phyloP scores from a whole-genome alignment of 2,888 invertebrate genomes.

The Orthosia cruda region DNA sequence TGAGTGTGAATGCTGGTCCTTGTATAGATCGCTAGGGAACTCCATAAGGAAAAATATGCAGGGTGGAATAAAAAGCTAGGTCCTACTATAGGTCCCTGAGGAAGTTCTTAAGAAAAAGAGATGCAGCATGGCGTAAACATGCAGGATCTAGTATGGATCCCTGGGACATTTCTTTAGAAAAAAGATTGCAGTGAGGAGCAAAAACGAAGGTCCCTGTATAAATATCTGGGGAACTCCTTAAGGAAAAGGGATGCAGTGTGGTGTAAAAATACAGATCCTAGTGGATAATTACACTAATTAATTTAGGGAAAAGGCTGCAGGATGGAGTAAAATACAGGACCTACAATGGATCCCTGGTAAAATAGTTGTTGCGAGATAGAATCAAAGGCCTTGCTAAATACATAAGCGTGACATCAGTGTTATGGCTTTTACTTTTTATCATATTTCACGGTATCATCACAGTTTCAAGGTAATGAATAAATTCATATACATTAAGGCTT shows the following conservation, averaged over 20 bases:
- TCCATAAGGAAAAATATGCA: not conserved
- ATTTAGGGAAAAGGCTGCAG: too few species aligned
- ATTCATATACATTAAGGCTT: too few species aligned
- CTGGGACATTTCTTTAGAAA: conserved; percentile 1
- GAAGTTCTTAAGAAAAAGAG: not conserved
- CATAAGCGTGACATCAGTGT: not conserved
- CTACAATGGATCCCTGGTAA: too few species aligned
- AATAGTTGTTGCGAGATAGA: too few species aligned
- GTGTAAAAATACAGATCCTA: too few species aligned
- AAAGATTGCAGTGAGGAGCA: too few species aligned
- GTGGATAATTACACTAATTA: too few species aligned
- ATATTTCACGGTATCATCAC: conserved; percentile 10
- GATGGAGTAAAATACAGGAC: too few species aligned
- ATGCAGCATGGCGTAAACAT: not conserved
- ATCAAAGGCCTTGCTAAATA: conserved; percentile 9
- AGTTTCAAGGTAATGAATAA: conserved; percentile 1
- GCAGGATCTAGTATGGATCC: not conserved
- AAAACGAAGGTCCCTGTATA: not conserved
- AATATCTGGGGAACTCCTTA: conserved; percentile 11
- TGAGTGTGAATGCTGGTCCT: too few species aligned
- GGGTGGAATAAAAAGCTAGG: not conserved
- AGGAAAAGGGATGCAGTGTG: too few species aligned
- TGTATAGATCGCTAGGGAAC: not conserved
- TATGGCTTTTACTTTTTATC: conserved; percentile 17
- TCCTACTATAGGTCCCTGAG: not conserved